These are phyloP conservation scores for Dynastes hyllus DNA, from an alignment of 2,888 invertebrate species.

Conservation along the genomic window DNA sequence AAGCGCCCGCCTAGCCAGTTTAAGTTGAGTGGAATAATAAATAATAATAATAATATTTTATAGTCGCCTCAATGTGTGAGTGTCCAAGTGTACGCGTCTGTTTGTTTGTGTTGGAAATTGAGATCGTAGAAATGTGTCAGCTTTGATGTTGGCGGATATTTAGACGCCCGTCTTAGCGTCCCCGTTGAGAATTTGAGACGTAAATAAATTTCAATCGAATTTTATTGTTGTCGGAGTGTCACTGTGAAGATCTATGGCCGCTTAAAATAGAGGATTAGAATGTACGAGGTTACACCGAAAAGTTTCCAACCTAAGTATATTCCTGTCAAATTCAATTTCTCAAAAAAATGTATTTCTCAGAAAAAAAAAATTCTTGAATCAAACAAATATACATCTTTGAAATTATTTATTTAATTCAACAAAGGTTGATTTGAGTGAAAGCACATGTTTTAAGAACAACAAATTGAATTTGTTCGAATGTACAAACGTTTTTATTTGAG, in stretches of 20 bases:
- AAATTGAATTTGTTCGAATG: no score
- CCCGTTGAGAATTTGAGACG: constrained; percentile 26
- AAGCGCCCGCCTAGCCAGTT: not conserved
- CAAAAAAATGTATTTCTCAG: no score
- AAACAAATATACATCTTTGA: no score
- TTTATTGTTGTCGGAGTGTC: constrained; percentile 19
- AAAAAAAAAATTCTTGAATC: no score
- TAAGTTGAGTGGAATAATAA: constrained; percentile 9
- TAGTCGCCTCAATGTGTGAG: not conserved
- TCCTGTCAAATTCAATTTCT: no score
- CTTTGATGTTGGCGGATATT: constrained; percentile 30
- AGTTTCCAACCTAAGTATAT: no score
- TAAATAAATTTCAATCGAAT: constrained; percentile 26
- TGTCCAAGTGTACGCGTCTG: not conserved
- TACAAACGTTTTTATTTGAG: no score
- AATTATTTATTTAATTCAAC: no score
- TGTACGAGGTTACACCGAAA: no score
- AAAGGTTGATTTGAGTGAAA: no score
- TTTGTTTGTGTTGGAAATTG: not conserved
- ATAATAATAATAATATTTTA: constrained; percentile 22
- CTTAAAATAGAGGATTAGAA: no score
- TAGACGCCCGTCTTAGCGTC: constrained; percentile 3
- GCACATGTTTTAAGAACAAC: no score
- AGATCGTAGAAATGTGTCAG: constrained; percentile 37
- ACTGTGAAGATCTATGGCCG: not conserved